A percentile compares a stretch with the other conserved stretches of the same genome.
phyloP scores from a whole-genome alignment of 2,888 invertebrate genomes.

The Agonopterix heracliana region DNA sequence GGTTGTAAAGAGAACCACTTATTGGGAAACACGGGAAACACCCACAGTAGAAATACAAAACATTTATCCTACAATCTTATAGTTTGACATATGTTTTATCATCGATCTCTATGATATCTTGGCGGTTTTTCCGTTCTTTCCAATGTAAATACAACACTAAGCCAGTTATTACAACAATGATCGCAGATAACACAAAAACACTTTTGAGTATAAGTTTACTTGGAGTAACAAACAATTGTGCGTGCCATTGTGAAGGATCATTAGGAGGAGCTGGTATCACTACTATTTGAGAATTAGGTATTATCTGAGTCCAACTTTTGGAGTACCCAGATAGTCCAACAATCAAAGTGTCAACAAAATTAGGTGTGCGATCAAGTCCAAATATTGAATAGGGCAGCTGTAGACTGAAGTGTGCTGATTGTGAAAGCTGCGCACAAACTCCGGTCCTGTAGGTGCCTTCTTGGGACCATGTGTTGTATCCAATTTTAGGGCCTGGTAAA shows the following conservation, averaged over 20 bases:
- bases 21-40: too few species aligned
- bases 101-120: slow-evolving; percentile 68
- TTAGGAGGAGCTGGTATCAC: slow-evolving; percentile 91
- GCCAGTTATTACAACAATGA: slow-evolving; percentile 89
- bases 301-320: slow-evolving; percentile 91
- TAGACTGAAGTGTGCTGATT: slow-evolving; percentile 94
- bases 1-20: too few species aligned
- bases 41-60: too few species aligned
- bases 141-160: slow-evolving; percentile 92
- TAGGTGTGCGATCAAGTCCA: slow-evolving; percentile 98
- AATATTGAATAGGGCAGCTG: slow-evolving; percentile 97
- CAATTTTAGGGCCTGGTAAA: slow-evolving; percentile 92
- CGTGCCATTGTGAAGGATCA: slow-evolving; percentile 89
- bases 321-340: slow-evolving; percentile 85
- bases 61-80: slow-evolving; percentile 19
- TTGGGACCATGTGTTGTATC: slow-evolving; percentile 91
- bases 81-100: slow-evolving; percentile 64
- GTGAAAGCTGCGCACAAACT: slow-evolving; percentile 91
- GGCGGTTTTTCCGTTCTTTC: slow-evolving; percentile 78
- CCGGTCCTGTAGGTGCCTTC: slow-evolving; percentile 88
- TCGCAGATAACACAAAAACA: slow-evolving; percentile 90
- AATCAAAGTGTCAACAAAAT: slow-evolving; percentile 93
- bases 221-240: slow-evolving; percentile 95
- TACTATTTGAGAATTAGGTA: slow-evolving; percentile 98
- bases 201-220: slow-evolving; percentile 95